Base-by-base conservation (phyloP, 1,140 invertebrate genomes). In the Chymomyza costata region DNA sequence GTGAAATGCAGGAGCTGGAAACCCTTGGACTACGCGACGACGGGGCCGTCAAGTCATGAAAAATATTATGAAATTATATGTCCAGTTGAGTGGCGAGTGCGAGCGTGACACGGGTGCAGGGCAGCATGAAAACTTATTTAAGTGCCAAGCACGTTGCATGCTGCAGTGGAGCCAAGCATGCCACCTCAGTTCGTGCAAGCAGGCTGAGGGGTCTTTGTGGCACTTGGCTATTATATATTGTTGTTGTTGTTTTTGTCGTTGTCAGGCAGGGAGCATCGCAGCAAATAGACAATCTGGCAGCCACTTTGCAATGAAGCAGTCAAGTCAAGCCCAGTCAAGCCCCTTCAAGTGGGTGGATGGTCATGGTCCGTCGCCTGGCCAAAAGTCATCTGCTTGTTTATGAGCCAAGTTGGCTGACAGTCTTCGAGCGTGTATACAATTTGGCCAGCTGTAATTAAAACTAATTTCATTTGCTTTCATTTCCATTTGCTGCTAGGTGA, bases 391-490 rank as follows among this genome's bases (percentile, higher is more conserved):
- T 25, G 34, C 50, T 47, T 61, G 71, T 66, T 78, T 71, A 76
- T 76, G 62, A 66, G 47, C 66, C 47, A 67, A 71, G 74, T 78
- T 67, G 80, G 66, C 80, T 80, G 25, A 28, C 25, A 28, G 25
- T 28, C 25, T 28, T 67, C 67, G 73, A 78, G 63, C 56, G 67
- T 59, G 8, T 65, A 65, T 56, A 62, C 73, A 64, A 81, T 66
- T 78, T 80, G 67, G 73, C n/a, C 57, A 67, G 52, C 59, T 67
- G 74, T 78, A 80, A 78, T 78, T 80, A 80, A 80, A 78, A 81
- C 74, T 73, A 80, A 78, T 78, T 78, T 78, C 68, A 80, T 78
- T 78, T 80, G 64, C 67, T 61, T 68, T 78, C 54, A 62, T 49
- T 55, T 61, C 16, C 39, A 37, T 25, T 46, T 46, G 18, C 13